Evolutionary conservation across 2,113 vertebrate genomes (phyloP), one percentile per base, ranked within the genome.

Genomic region (Cettia cetti): DNA sequence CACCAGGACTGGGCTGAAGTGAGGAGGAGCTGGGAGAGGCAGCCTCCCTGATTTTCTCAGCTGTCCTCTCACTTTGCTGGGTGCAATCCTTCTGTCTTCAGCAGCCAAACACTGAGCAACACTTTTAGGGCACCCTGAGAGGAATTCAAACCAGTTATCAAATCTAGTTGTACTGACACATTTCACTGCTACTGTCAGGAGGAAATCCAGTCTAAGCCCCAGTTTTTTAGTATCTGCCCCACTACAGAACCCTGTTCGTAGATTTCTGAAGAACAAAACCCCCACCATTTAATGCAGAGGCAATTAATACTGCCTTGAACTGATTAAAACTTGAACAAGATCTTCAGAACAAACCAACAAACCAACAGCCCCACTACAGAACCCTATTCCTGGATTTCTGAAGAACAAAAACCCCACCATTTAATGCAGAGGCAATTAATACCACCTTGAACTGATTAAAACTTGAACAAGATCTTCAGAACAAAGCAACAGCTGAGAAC

Each of bases 61-160:
- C 57, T 75, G 15, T 44, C 64, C 53, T 87, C 65, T 90, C 45
- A 27, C 75, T 83, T 66, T 37, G 23, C 35, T 90, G 79, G 40
- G 39, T 1, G 3, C 63, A 70, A 81, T 63, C 35, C 35, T 59
- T 80, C 45, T 16, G 54, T 54, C 71, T 93, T 66, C 86, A 70
- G 27, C 42, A 40, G 61, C 0, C 0, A 77, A 72, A 57, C 50
- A 88, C 22, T 28, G 37, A 88, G 23, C 13, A 33, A 77, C 0
- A 1, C 30, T 77, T 92, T n/a, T 2, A 86, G 19, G 13, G 50
- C 30, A 70, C 14, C 11, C 42, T 50, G 65, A 85, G 63, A 87
- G 17, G 20, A 24, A 75, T 68, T 52, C 47, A 30, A 64, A 94
- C 15, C 1, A 68, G 9, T 80, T n/a, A 39, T 24, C 82, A 74